These are phyloP conservation scores for Caenorhabditis angaria DNA, from an alignment of 2,888 invertebrate species.

Conservation along the genomic window DNA sequence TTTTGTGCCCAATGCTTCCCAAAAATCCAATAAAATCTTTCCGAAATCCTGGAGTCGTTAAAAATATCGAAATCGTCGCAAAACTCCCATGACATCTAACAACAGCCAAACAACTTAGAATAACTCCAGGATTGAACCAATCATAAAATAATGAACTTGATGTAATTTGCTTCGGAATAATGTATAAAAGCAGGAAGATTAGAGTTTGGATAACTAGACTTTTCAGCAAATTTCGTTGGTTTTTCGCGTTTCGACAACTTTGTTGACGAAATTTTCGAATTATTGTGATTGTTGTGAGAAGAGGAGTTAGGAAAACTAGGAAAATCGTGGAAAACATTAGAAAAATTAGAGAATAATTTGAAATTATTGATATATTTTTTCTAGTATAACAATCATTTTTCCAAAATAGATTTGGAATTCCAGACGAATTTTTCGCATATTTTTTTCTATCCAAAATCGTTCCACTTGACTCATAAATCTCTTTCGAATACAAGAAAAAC, in stretches of 20 bases:
- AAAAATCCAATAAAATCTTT: too few species aligned
- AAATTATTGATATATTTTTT: neutral
- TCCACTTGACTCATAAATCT: neutral
- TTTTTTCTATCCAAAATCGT: neutral
- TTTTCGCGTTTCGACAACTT: neutral
- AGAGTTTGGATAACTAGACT: neutral
- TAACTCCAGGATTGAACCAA: too few species aligned
- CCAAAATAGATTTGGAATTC: neutral
- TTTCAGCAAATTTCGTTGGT: neutral
- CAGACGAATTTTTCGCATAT: neutral
- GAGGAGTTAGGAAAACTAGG: neutral
- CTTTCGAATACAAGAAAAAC: neutral
- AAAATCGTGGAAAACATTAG: neutral
- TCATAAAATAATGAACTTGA: too few species aligned
- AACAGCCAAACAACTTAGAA: too few species aligned
- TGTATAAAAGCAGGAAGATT: neutral
- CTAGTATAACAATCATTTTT: constrained; percentile 2
- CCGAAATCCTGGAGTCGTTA: too few species aligned
- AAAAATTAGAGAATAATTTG: neutral
- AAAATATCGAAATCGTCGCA: too few species aligned
- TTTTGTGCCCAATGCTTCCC: too few species aligned
- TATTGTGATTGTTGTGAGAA: neutral
- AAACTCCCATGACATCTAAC: too few species aligned
- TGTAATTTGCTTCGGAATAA: neutral
- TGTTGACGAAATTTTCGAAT: neutral